A percentile compares a stretch with the other conserved stretches of the same genome.
phyloP scores from a whole-genome alignment of 2,888 invertebrate genomes.

The Drosophila putrida region DNA sequence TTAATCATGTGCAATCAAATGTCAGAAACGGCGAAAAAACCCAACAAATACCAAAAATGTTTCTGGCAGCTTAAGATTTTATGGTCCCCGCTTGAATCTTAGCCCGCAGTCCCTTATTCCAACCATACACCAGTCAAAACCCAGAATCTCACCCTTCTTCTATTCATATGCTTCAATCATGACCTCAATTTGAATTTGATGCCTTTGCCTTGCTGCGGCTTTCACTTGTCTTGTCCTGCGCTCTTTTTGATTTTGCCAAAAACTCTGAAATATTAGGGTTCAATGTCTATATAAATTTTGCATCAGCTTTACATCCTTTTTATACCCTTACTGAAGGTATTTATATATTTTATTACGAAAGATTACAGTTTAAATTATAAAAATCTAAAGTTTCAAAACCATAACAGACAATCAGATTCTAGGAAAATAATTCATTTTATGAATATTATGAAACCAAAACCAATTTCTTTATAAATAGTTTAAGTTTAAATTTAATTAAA shows the following conservation, averaged over 20 bases:
- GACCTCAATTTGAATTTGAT: constrained; percentile 84
- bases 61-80: constrained; percentile 50
- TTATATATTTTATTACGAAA: neutral
- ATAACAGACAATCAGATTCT: no score
- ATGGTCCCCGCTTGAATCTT: constrained; percentile 38
- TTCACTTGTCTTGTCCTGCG: constrained; percentile 54
- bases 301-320: constrained; percentile 35
- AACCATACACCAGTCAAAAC: neutral
- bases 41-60: constrained; percentile 50
- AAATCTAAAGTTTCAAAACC: neutral
- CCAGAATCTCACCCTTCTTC: constrained; percentile 1
- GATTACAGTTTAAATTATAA: neutral
- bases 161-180: constrained; percentile 72
- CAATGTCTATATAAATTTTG: constrained; percentile 65
- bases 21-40: constrained; percentile 31
- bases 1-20: constrained; percentile 77
- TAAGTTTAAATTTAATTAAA: no score
- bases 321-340: constrained; percentile 14
- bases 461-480: no score
- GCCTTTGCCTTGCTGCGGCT: constrained; percentile 71
- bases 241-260: constrained; percentile 24
- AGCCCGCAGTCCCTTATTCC: neutral
- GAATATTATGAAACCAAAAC: no score
- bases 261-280: constrained; percentile 76
- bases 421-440: no score